Base-by-base conservation (phyloP, 2,888 invertebrate genomes). In the Amphipyra tragopoginis region DNA sequence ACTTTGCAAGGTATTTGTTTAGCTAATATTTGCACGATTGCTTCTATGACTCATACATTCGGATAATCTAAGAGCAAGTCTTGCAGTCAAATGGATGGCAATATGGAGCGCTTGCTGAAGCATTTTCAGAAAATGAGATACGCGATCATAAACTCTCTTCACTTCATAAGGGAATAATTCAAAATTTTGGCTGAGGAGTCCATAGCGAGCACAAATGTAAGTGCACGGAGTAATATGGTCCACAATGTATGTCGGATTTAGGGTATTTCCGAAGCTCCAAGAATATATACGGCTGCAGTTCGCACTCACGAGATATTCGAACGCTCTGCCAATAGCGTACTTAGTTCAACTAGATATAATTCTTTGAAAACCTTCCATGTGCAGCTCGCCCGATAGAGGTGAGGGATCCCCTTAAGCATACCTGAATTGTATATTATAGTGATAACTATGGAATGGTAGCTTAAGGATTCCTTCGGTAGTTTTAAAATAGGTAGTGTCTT, bases 171-270 rank as follows among this genome's bases (percentile, higher is more conserved):
- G 82, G 78, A 71, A 90, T 93, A 90, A 92, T 86, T 93, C 89
- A 93, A 93, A 93, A 92, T 92, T 91, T 92, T 92, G 93, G 93
- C 92, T 87, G 81, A 83, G 79, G 72, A 87, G 84, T 86, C 84
- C 82, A 85, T 83, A 85, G 81, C 83, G 74, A 78, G 84, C 82
- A 86, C 85, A 88, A 89, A 88, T 89, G 86, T 88, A 87, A 88
- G 84, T 84, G 86, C 85, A 75, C 81, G 74, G 67, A 84, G 86
- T 91, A 88, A 89, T 90, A 90, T 87, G 87, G 87, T 87, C 83
- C 82, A 87, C 86, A 89, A 84, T 88, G 86, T 89, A 86, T 73
- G 87, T 85, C 80, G 82, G 88, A 87, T 90, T 92, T 89, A 89
- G 88, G 84, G 75, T 87, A 86, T 88, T 90, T 87, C 81, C 85